These are phyloP conservation scores for Amphiprion ocellaris DNA, from an alignment of 2,113 vertebrate genomes.

Conservation along the genomic window DNA sequence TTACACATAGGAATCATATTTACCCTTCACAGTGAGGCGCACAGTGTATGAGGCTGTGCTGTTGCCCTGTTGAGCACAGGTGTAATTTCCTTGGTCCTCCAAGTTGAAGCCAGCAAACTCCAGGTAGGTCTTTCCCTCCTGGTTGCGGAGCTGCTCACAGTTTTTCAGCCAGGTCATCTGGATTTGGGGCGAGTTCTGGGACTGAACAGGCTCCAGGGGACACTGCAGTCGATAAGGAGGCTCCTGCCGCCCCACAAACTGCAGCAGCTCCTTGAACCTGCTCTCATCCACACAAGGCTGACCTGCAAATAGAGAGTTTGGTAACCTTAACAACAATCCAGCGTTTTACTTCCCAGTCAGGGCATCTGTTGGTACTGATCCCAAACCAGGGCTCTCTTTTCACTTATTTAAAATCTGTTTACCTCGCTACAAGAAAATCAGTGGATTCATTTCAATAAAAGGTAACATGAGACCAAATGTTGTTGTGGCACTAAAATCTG, in stretches of 20 bases:
- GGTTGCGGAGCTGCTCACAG: conserved; percentile 46
- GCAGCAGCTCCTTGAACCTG: conserved; percentile 51
- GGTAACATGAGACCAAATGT: too few species aligned
- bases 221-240: conserved; percentile 63
- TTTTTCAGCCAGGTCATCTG: conserved; percentile 69
- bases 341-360: not conserved
- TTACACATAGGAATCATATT: conserved; percentile 5
- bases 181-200: conserved; percentile 10
- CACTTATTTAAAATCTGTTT: not conserved
- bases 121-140: conserved; percentile 56
- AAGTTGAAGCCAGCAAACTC: conserved; percentile 56
- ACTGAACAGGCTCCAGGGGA: conserved; percentile 28
- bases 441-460: too few species aligned
- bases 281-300: conserved; percentile 67
- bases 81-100: conserved; percentile 74
- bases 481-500: too few species aligned
- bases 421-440: too few species aligned
- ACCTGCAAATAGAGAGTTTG: conserved; percentile 50
- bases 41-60: conserved; percentile 61
- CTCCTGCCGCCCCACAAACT: conserved; percentile 32
- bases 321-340: not conserved
- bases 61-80: conserved; percentile 61
- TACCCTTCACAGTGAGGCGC: conserved; percentile 70
- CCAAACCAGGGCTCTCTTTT: not conserved
- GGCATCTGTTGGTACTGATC: not conserved